A percentile compares a stretch with the other conserved stretches of the same genome.
phyloP scores from a whole-genome alignment of 1,140 invertebrate species.

The Procambarus virginalis region DNA sequence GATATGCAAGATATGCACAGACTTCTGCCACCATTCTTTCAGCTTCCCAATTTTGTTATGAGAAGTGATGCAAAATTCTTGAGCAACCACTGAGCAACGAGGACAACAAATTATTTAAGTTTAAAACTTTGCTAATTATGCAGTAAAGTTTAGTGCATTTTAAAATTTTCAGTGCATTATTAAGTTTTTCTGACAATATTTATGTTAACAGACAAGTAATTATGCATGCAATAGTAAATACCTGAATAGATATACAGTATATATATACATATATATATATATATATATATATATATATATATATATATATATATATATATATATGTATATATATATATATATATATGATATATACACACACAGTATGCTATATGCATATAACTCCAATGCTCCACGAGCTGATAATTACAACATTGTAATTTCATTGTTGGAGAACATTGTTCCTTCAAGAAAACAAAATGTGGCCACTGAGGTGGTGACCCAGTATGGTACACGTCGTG shows the following conservation, averaged over 20 bases:
- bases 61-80: conserved; percentile 36
- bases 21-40: conserved; percentile 32
- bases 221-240: neutral
- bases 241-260: neutral
- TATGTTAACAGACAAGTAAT: neutral
- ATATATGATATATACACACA: conserved; percentile 11
- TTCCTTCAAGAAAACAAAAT: too few species aligned
- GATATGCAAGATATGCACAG: conserved; percentile 52
- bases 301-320: too few species aligned
- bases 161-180: neutral
- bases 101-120: conserved; percentile 22
- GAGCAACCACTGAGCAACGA: conserved; percentile 14
- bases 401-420: too few species aligned
- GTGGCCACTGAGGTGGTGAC: too few species aligned
- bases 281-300: too few species aligned
- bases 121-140: neutral
- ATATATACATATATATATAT: neutral
- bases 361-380: conserved; percentile 15
- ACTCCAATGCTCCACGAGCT: too few species aligned
- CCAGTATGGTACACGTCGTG: too few species aligned
- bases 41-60: conserved; percentile 33
- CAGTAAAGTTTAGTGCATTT: neutral
- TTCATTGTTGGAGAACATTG: too few species aligned
- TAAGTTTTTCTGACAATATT: neutral
- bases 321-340: too few species aligned